These are phyloP conservation scores for Apocrypta bakeri DNA, from an alignment of 1,140 invertebrate genomes.

Conservation along the genomic window DNA sequence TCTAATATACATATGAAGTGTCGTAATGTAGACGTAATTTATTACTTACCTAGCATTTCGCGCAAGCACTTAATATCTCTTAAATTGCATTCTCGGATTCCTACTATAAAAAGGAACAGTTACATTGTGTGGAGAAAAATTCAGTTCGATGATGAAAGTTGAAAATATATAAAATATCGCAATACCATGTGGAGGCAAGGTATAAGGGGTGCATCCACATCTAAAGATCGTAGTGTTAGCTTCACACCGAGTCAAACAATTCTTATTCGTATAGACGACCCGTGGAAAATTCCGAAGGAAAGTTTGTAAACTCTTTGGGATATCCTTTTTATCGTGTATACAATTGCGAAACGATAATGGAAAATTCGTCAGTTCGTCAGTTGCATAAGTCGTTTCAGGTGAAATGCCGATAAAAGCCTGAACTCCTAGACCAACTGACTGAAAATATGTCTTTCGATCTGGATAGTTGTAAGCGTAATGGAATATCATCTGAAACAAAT, in stretches of 20 bases:
- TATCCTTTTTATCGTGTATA: slow-evolving; percentile 75
- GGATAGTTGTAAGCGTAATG: slow-evolving; percentile 79
- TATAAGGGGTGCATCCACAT: slow-evolving; percentile 79
- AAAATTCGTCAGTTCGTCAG: slow-evolving; percentile 72
- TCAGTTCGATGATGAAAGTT: too few species aligned
- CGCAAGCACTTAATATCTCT: slow-evolving; percentile 73
- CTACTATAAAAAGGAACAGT: slow-evolving; percentile 32
- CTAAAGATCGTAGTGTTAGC: slow-evolving; percentile 66
- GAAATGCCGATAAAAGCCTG: slow-evolving; percentile 77
- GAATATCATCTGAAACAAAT: slow-evolving; percentile 74
- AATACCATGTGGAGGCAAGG: slow-evolving; percentile 74
- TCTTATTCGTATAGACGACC: slow-evolving; percentile 77
- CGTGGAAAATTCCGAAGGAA: slow-evolving; percentile 59
- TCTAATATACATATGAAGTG: neutral
- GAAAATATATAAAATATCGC: slow-evolving; percentile 17
- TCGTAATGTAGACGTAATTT: too few species aligned
- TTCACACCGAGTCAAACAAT: slow-evolving; percentile 78
- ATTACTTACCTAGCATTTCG: too few species aligned
- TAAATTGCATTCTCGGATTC: slow-evolving; percentile 70
- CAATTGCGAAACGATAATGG: slow-evolving; percentile 73
- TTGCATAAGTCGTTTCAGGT: slow-evolving; percentile 77
- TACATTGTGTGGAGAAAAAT: neutral
- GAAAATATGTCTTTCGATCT: slow-evolving; percentile 75
- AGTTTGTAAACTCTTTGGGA: slow-evolving; percentile 54
- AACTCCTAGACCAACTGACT: slow-evolving; percentile 73